Evolutionary conservation across 2,113 vertebrate genomes (phyloP).

Genomic region (Platichthys flesus): DNA sequence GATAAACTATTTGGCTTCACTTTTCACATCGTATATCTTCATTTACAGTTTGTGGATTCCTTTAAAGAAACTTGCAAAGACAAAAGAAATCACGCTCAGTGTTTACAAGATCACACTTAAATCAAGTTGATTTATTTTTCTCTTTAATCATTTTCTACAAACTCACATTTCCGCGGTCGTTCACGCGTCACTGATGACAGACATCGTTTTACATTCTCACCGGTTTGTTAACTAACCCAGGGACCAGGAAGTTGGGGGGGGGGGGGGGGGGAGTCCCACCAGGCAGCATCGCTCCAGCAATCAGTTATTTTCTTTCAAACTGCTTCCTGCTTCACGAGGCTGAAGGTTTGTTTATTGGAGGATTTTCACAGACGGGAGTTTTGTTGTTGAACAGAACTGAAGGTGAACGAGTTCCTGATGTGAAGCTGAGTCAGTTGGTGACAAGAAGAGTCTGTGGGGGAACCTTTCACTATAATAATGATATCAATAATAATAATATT

Average conservation of each 20-base stretch:
- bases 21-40: not conserved
- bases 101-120: constrained; percentile 19
- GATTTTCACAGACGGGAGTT: too few relatives aligned
- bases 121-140: constrained; percentile 23
- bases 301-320: not conserved
- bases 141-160: constrained; percentile 36
- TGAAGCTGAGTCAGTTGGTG: too few relatives aligned
- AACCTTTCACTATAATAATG: too few relatives aligned
- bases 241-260: not conserved
- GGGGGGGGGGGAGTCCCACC: not conserved
- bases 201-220: constrained; percentile 32
- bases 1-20: not conserved
- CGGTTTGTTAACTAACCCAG: not conserved
- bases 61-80: not conserved
- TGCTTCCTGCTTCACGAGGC: not conserved
- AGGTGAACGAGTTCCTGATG: too few relatives aligned
- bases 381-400: too few relatives aligned
- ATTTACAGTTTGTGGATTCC: too few relatives aligned
- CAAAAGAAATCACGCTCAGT: not conserved
- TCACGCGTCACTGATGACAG: not conserved
- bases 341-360: not conserved
- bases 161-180: constrained; percentile 42
- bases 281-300: not conserved
- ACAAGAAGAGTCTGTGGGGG: too few relatives aligned
- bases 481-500: not conserved